Conservation (phyloP, 1,140 invertebrate genomes). For the Heterodera carotae region DNA sequence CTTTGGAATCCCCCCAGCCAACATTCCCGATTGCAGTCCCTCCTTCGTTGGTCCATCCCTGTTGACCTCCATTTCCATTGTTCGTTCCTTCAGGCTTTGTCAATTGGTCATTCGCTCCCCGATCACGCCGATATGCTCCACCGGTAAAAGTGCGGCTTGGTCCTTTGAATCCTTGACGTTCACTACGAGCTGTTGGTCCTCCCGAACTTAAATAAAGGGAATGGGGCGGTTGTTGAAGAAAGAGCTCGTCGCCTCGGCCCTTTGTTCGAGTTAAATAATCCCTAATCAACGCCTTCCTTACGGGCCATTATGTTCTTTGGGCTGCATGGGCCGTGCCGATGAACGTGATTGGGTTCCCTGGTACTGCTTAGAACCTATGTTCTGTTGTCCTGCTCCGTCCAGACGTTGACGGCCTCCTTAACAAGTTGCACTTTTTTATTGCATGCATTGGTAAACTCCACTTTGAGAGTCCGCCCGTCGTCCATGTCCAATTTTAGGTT, state of each 20-base stretch:
- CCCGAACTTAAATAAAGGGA: neutral
- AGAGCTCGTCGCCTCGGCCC: no score
- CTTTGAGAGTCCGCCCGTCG: neutral
- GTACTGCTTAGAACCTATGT: neutral
- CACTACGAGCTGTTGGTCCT: neutral
- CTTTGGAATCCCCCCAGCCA: neutral
- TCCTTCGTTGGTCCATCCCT: neutral
- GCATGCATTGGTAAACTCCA: neutral
- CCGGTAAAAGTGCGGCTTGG: neutral
- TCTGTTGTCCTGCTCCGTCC: neutral
- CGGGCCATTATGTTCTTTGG: no score
- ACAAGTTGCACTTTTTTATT: neutral
- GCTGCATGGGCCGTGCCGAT: no score
- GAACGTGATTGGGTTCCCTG: neutral
- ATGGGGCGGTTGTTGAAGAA: neutral
- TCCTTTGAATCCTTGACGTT: slow-evolving; percentile 1
- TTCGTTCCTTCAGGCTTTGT: neutral
- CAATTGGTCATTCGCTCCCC: neutral
- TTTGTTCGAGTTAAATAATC: no score
- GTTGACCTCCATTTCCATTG: neutral
- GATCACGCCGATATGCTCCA: slow-evolving; percentile 4
- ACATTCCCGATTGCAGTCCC: neutral
- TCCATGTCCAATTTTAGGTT: neutral
- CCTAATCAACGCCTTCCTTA: no score
- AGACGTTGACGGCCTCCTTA: neutral